A percentile compares a stretch with the other conserved stretches of the same genome.
Evolutionary conservation across 2,888 invertebrate species (phyloP).

Genomic region (Melanophora roralis): DNA sequence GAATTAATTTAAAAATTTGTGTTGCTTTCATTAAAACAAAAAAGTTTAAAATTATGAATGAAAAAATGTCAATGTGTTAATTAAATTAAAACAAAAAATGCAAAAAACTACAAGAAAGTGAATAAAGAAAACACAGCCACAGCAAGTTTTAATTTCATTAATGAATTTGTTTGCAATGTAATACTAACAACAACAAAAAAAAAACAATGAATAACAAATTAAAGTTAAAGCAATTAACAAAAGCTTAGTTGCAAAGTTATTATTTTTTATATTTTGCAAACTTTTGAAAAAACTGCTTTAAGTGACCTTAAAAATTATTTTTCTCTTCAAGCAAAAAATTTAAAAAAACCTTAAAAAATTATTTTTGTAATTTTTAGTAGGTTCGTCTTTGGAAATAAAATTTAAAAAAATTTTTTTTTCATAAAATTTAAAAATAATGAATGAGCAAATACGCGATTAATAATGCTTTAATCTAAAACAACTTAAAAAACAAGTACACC

Average conservation of each 20-base stretch:
- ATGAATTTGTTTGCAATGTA: not conserved
- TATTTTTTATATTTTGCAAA: not conserved
- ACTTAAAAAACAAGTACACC: too few species aligned
- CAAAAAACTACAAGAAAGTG: conserved; percentile 6
- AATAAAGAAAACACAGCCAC: conserved; percentile 8
- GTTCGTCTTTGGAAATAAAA: too few species aligned
- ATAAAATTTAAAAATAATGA: not conserved
- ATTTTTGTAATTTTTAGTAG: not conserved
- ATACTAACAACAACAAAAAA: not conserved
- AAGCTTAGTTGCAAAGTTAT: conserved; percentile 11
- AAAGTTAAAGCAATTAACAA: conserved; percentile 7
- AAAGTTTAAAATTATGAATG: conserved; percentile 14
- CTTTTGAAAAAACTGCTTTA: not conserved
- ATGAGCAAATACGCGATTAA: too few species aligned
- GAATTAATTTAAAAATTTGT: not conserved
- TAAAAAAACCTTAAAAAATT: not conserved
- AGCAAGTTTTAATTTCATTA: conserved; percentile 30
- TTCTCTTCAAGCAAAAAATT: not conserved
- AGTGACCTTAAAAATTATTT: conserved; percentile 22
- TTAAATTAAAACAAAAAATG: too few species aligned
- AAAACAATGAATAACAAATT: too few species aligned
- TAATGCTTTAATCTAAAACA: too few species aligned
- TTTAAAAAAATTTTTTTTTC: not conserved
- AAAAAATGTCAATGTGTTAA: not conserved
- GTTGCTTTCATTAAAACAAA: conserved; percentile 19